Evolutionary conservation across 2,113 vertebrate genomes (phyloP).

Genomic region (Australoheros scitulus): DNA sequence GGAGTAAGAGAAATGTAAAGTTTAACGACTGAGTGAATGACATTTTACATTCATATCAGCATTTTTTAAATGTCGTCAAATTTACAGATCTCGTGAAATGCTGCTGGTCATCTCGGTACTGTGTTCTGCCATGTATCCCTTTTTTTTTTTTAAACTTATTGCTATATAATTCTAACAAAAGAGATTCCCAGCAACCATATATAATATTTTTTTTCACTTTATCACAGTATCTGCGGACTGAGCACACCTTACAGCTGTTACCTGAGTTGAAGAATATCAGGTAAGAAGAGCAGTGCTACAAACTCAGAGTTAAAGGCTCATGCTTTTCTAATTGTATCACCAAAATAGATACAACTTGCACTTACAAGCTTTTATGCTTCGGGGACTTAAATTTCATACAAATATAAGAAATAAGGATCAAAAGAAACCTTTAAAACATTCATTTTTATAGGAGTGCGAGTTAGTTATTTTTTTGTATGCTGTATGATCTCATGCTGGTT

Average conservation of each 20-base stretch:
- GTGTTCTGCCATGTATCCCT: background rate
- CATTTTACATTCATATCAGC: constrained; percentile 10
- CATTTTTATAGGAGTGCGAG: no score
- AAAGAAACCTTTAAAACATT: background rate
- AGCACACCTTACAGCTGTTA: constrained; percentile 35
- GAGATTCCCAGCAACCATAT: background rate
- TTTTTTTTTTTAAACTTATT: constrained; percentile 28
- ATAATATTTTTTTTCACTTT: background rate
- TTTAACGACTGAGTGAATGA: constrained; percentile 1
- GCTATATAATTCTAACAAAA: background rate
- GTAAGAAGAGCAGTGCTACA: constrained; percentile 48
- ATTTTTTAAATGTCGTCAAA: background rate
- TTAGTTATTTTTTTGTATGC: no score
- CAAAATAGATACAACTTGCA: background rate
- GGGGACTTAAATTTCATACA: background rate
- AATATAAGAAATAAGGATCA: background rate
- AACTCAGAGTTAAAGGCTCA: background rate
- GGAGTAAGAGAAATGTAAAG: constrained; percentile 21
- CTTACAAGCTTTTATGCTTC: background rate
- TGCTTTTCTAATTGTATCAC: background rate
- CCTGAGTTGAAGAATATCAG: constrained; percentile 50
- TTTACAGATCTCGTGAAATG: background rate
- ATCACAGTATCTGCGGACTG: constrained; percentile 43
- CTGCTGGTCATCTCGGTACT: background rate
- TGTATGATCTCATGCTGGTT: no score